Evolutionary conservation across 2,113 vertebrate genomes (phyloP).

Genomic region (Microtus pennsylvanicus): DNA sequence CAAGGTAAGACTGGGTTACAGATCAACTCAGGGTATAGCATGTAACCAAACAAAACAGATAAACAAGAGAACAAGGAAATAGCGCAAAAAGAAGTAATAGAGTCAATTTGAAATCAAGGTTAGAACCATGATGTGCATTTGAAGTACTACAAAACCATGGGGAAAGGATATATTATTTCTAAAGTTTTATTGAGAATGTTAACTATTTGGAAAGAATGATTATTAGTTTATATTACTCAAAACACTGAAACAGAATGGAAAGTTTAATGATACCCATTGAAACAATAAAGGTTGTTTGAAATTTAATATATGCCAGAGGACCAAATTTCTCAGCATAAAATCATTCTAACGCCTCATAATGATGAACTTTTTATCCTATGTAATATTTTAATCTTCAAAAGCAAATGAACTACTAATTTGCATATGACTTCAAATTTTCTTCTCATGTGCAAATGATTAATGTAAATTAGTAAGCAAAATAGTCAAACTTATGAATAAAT

Average conservation of each 20-base stretch:
- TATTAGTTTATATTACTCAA: neutral
- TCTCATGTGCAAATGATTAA: conserved; percentile 20
- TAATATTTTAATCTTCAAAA: neutral
- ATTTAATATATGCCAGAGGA: neutral
- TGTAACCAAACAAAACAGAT: too few relatives aligned
- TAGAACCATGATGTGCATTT: neutral
- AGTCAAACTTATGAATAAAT: neutral
- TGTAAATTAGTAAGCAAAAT: neutral
- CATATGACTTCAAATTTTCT: neutral
- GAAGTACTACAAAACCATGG: neutral
- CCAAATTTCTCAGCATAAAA: conserved; percentile 10
- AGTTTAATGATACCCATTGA: neutral
- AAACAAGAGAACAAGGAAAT: neutral
- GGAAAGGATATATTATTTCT: neutral
- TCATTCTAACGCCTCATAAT: neutral
- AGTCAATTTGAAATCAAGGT: neutral
- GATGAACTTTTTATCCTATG: neutral
- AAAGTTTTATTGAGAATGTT: neutral
- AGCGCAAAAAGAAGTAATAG: neutral
- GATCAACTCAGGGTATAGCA: neutral
- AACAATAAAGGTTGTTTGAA: neutral
- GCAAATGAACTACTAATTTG: neutral
- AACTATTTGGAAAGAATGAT: neutral
- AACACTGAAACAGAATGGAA: neutral
- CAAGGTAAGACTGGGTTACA: neutral